Conservation (phyloP, 2,113 vertebrate genomes). For the Irena cyanogastra region DNA sequence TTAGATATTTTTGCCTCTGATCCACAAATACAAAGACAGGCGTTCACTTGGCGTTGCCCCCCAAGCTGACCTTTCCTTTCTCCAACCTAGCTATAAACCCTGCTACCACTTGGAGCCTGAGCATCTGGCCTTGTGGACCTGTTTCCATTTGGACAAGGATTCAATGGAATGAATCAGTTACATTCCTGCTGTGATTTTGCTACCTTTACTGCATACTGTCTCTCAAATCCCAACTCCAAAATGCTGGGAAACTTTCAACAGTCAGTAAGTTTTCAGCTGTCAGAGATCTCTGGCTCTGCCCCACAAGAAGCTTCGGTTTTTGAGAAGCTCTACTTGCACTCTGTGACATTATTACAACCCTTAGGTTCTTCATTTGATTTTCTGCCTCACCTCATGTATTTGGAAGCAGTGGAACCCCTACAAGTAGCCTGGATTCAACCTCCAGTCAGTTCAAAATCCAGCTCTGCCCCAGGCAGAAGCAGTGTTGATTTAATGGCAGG, state of each 20-base stretch:
- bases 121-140: not conserved
- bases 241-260: not conserved
- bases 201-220: not conserved
- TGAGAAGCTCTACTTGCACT: not conserved
- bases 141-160: not conserved
- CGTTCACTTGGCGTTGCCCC: accelerated
- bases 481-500: not conserved
- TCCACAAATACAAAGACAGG: not conserved
- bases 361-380: not conserved
- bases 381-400: not conserved
- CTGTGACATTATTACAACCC: not conserved
- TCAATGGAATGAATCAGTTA: not conserved
- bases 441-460: not conserved
- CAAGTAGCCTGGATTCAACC: not conserved
- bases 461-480: not conserved
- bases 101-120: not conserved
- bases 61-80: not conserved
- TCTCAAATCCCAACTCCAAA: not conserved
- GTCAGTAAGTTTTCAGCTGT: not conserved
- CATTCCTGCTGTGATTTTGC: not conserved
- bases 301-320: not conserved
- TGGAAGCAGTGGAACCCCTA: not conserved
- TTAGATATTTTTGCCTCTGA: not conserved
- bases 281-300: not conserved
- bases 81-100: not conserved